Evolutionary conservation across 2,797 vertebrate genomes (phyloP).

Genomic region (Pantherophis vulpinus): DNA sequence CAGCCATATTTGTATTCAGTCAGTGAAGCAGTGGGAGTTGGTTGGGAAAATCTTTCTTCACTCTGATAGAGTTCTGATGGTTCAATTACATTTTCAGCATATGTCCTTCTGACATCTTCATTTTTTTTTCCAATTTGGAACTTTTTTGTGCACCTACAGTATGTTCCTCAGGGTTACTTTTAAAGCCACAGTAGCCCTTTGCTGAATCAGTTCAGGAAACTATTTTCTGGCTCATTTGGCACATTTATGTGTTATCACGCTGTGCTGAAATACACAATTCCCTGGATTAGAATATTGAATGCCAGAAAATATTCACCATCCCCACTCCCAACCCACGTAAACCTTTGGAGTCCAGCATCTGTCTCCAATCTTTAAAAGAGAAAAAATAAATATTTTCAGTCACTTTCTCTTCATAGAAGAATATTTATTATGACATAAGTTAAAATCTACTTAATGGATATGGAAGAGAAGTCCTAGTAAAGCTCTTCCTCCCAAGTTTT

Average conservation of each 20-base stretch:
- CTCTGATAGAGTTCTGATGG: background rate
- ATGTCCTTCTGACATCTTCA: background rate
- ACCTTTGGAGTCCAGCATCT: background rate
- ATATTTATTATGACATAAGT: background rate
- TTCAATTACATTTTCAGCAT: slow-evolving; percentile 22
- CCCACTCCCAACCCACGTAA: background rate
- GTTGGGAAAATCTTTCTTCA: slow-evolving; percentile 5
- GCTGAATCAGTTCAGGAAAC: background rate
- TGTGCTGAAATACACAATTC: background rate
- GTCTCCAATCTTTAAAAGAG: background rate
- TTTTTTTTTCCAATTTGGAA: background rate
- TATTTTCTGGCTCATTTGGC: background rate
- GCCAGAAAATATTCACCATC: background rate
- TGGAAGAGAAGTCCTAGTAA: background rate
- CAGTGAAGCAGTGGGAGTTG: slow-evolving; percentile 5
- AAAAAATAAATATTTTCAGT: background rate
- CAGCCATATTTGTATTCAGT: background rate
- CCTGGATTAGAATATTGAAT: background rate
- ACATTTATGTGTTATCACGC: too few species aligned
- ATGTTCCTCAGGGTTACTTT: background rate
- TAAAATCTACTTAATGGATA: background rate
- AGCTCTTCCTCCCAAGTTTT: background rate
- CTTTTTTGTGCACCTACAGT: background rate
- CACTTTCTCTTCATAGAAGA: background rate
- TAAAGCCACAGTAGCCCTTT: background rate